These are phyloP conservation scores for Chymomyza procnemis DNA, from an alignment of 2,888 invertebrate genomes.

Conservation along the genomic window DNA sequence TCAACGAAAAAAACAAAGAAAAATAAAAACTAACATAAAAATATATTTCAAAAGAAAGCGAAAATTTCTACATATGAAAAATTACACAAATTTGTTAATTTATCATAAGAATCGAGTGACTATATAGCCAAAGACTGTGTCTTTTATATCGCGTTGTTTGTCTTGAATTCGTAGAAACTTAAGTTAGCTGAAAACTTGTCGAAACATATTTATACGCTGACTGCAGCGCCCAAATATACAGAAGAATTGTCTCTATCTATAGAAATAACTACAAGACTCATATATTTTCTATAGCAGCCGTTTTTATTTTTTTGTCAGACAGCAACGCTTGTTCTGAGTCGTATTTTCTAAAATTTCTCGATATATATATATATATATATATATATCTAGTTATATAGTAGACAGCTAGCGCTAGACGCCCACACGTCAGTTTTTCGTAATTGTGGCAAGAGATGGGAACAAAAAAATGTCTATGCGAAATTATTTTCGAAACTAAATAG, in stretches of 20 bases:
- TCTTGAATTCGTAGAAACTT: slow-evolving; percentile 26
- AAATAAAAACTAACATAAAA: background rate
- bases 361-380: background rate
- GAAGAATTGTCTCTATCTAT: no score
- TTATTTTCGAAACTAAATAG: background rate
- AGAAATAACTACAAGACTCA: slow-evolving; percentile 21
- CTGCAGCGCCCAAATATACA: slow-evolving; percentile 36
- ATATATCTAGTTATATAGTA: background rate
- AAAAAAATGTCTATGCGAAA: background rate
- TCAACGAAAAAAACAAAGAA: background rate
- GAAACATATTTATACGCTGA: slow-evolving; percentile 31
- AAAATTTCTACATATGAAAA: slow-evolving; percentile 45
- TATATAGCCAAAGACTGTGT: slow-evolving; percentile 4
- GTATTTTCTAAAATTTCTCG: slow-evolving; percentile 1
- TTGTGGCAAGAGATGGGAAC: background rate
- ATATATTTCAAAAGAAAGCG: slow-evolving; percentile 36
- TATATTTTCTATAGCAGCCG: slow-evolving; percentile 10
- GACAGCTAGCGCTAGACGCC: slow-evolving; percentile 34
- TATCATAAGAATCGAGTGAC: slow-evolving; percentile 34
- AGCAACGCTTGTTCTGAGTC: background rate
- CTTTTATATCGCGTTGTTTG: slow-evolving; percentile 39
- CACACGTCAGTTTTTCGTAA: slow-evolving; percentile 34
- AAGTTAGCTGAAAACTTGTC: background rate
- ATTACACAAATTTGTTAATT: slow-evolving; percentile 49
- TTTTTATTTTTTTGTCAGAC: background rate